Evolutionary conservation across 2,888 invertebrate species (phyloP), one percentile per base, ranked within the genome.

Genomic region (Napeogenes inachia): DNA sequence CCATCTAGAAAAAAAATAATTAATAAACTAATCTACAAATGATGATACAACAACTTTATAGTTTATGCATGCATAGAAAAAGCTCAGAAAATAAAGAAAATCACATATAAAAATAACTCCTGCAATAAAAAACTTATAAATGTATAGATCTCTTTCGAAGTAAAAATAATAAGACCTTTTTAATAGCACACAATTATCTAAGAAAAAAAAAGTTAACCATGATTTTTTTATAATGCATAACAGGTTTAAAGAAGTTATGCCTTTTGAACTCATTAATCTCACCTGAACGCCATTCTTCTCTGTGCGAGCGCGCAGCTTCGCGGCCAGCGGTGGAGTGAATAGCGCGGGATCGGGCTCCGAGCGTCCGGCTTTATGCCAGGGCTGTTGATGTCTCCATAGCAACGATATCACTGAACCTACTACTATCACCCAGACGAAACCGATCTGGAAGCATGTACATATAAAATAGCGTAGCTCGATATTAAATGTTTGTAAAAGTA

Each of bases 271-370:
- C 50, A 10, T 30, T 53, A 54, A 56, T 45, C 54, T 60, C 74
- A 87, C 88, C 85, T 86, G 82, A 3, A 77, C 70, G 38, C 12
- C 12, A 42, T 42, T 42, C 10, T 42, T 42, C 10, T 10, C 42
- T 8, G 42, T 12, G 8, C 42, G 42, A 6, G 42, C 42, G 10
- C 42, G 42, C 65, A 89, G 70, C 45, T 73, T 67, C 1, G 63
- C 74, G 0, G 89, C 89, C 21, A 89, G 73, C 2, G 84, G 85
- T 0, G 89, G 89, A 0, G 87, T 88, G 71, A 89, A 89, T 42
- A 89, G 79, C 12, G 81, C 82, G 0, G 89, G 89, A 73, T 89
- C 82, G 4, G 89, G 89, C 45, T 79, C 77, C 0, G 70, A 21
- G 0, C 62, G 70, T 0, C 87, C 87, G 5, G 71, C 76, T 5